Evolutionary conservation across 1,140 invertebrate species (phyloP), one percentile per base, ranked within the genome.

Genomic region (Meteorus sp.): DNA sequence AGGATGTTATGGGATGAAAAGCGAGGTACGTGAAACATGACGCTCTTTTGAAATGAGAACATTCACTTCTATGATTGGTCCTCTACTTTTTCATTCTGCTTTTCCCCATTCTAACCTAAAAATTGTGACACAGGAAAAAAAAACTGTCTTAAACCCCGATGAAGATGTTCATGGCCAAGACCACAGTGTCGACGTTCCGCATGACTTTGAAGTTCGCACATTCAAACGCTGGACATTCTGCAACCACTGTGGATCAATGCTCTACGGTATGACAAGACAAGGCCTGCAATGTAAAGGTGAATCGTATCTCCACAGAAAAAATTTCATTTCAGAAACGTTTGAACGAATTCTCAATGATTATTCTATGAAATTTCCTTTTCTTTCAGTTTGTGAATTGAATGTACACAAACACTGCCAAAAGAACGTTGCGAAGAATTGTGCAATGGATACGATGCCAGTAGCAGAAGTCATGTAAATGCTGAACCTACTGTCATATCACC

Each of bases 341-440:
- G n/a, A n/a, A n/a, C n/a, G n/a, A n/a, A n/a, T n/a, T n/a, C n/a
- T n/a, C n/a, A n/a, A n/a, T n/a, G n/a, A n/a, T n/a, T n/a, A n/a
- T n/a, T n/a, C 19, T 15, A 19, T 17, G 50, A 54, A 51, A 6
- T 43, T 50, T 48, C 5, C 37, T 11, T 60, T 35, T 45, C 35
- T 13, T 7, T 20, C 75, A 91, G 93, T 89, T 63, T 99, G 98
- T 80, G 92, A 88, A 66, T 90, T 99, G 85, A 99, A 99, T 82
- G 95, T 99, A 56, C 98, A 99, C 83, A 99, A 99, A 81, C 86
- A 97, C 59, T 99, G 97, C 78, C 91, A 98, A 79, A 96, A 95
- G 81, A 99, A 99, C 83, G 97, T 99, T 31, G 95, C 98, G 31
- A 99, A 99, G 80, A 99, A 97, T 80, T 99, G 98, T 81, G 97